Percentiles rank a stretch among this genome's conserved stretches.
phyloP scores from a whole-genome alignment of 1,140 invertebrate species.

The Vollenhovia emeryi region DNA sequence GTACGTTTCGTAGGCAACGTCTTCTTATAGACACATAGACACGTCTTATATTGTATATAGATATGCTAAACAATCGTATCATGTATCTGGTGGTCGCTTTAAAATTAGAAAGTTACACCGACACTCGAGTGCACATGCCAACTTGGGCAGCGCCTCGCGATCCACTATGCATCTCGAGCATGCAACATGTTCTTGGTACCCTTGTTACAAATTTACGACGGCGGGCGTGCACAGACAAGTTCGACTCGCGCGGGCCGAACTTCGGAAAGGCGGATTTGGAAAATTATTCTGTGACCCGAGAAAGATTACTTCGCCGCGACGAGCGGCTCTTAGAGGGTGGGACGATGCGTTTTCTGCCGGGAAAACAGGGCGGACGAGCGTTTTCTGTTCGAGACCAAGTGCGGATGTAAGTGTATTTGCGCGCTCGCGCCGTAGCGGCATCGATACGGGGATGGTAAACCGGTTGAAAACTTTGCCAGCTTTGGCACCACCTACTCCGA shows the following conservation, averaged over 20 bases:
- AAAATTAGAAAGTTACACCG: conserved; percentile 39
- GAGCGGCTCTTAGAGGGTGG: conserved; percentile 45
- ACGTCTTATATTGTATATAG: no score
- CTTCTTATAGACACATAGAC: neutral
- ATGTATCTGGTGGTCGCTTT: neutral
- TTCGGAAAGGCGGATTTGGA: conserved; percentile 50
- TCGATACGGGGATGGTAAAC: conserved; percentile 53
- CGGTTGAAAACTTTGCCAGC: conserved; percentile 67
- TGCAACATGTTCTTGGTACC: conserved; percentile 45
- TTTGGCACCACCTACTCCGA: conserved; percentile 57
- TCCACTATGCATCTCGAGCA: conserved; percentile 24
- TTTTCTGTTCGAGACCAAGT: conserved; percentile 26
- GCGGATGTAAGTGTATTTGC: conserved; percentile 38
- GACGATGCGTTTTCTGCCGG: conserved; percentile 2
- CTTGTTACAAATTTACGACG: conserved; percentile 53
- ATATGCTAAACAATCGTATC: neutral
- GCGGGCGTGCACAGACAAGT: conserved; percentile 41
- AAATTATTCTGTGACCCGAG: conserved; percentile 48
- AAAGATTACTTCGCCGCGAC: conserved; percentile 59
- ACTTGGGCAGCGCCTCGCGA: neutral
- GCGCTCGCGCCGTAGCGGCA: conserved; percentile 11
- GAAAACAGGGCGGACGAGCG: conserved; percentile 21
- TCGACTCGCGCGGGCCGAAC: conserved; percentile 28
- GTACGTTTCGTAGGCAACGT: neutral
- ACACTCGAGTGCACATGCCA: conserved; percentile 8